Evolutionary conservation across 2,113 vertebrate species (phyloP), one percentile per base, ranked within the genome.

Genomic region (Pluvianellus socialis): DNA sequence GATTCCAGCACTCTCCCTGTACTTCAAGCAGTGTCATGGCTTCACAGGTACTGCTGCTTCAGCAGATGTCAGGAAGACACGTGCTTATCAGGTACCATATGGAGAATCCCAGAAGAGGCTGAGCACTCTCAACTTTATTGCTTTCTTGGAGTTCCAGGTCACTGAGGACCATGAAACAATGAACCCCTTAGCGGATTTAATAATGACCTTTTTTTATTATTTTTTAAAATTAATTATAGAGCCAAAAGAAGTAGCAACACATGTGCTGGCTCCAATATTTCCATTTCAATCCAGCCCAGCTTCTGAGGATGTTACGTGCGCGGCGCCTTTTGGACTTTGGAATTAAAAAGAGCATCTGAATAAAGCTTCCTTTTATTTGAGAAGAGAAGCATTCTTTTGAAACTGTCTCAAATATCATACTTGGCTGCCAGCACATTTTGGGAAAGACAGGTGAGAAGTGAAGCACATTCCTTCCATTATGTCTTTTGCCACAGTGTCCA

Each of bases 401-500:
- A 95, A 97, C 63, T 71, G 42, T 97, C 94, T 98, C 96, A 95
- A 80, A 97, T 97, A 86, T 95, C 97, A 74, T 92, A 76, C 30
- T 80, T 95, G 95, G 79, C 96, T 97, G 88, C 94, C 94, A 96
- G 90, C 35, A 86, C 72, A 30, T 95, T 97, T 97, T 86, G 66
- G 77, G 91, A 95, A 95, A 95, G 94, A 97, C 97, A 98, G 96
- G 96, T 98, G 97, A 98, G 95, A 97, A 97, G 61, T 82, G 66
- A 95, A 95, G 86, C 65, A 94, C 94, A 95, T 96, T 97, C 96
- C 82, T 96, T 96, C 94, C 93, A 80, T 96, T 89, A 85, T 79
- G 91, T 59, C 50, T 96, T 87, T 95, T 94, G 81, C 82, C 52
- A 58, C 80, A 90, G 71, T 4, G 22, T 79, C 75, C 86, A 76